These are phyloP conservation scores for Corythaixoides concolor DNA, from an alignment of 2,113 vertebrate genomes.

Conservation along the genomic window DNA sequence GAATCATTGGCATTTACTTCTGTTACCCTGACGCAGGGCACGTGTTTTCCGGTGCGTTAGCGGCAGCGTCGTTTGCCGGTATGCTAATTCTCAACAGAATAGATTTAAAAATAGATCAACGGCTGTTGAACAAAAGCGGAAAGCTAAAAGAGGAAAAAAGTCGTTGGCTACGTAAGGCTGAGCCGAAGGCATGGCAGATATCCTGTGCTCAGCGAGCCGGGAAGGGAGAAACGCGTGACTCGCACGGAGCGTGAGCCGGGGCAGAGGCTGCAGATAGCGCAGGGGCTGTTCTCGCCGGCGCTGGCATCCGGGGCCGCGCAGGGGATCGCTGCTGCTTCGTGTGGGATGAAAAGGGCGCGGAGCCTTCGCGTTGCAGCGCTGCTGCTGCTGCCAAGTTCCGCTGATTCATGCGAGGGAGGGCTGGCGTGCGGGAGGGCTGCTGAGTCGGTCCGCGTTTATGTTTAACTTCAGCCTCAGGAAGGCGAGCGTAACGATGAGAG, in stretches of 20 bases:
- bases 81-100: constrained; percentile 38
- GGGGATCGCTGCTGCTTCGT: neutral
- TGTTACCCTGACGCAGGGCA: neutral
- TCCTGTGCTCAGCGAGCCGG: neutral
- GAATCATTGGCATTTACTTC: neutral
- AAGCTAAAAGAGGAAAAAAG: neutral
- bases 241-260: neutral
- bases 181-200: neutral
- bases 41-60: constrained; percentile 9
- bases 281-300: neutral
- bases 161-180: neutral
- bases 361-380: neutral
- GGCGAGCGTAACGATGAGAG: neutral
- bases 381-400: neutral
- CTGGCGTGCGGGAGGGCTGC: neutral
- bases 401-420: neutral
- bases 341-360: neutral
- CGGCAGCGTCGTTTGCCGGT: neutral
- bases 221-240: neutral
- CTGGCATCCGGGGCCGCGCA: neutral
- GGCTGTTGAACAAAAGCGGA: neutral
- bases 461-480: neutral
- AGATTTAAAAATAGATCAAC: constrained; percentile 40
- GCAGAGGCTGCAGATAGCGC: rapidly evolving
- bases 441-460: neutral